A percentile compares a stretch with the other conserved stretches of the same genome.
These are phyloP conservation scores for Prosapia bicincta DNA, from an alignment of 2,888 invertebrate genomes.

Conservation along the genomic window DNA sequence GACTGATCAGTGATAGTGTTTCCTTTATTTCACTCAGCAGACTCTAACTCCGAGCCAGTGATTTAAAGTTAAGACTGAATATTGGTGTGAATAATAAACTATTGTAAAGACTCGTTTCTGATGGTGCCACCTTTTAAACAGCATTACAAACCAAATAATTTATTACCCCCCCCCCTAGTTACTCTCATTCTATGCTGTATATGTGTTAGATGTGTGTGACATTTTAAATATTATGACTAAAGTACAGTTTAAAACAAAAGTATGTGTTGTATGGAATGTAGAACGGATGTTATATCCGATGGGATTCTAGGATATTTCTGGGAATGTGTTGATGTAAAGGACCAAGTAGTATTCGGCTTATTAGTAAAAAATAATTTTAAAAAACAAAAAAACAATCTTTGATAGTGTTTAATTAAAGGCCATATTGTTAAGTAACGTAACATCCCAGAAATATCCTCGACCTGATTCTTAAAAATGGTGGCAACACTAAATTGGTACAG, in stretches of 20 bases:
- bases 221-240: slow-evolving; percentile 23
- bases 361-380: slow-evolving; percentile 38
- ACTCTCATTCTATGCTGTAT: slow-evolving; percentile 28
- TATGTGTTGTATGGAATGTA: slow-evolving; percentile 22
- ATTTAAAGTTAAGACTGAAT: slow-evolving; percentile 2
- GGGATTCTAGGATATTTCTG: slow-evolving; percentile 19
- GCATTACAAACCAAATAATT: slow-evolving; percentile 48
- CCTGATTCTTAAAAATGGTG: background rate
- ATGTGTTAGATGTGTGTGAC: slow-evolving; percentile 31
- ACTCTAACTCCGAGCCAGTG: background rate
- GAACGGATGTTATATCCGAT: slow-evolving; percentile 11
- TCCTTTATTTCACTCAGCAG: background rate
- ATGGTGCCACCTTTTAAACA: slow-evolving; percentile 39
- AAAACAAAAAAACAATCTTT: slow-evolving; percentile 40
- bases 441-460: background rate
- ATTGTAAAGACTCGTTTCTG: slow-evolving; percentile 33
- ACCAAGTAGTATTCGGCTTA: slow-evolving; percentile 21
- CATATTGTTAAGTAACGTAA: slow-evolving; percentile 10
- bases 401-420: slow-evolving; percentile 2
- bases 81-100: background rate
- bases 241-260: slow-evolving; percentile 8
- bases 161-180: slow-evolving; percentile 43
- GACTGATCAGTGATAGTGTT: slow-evolving; percentile 4
- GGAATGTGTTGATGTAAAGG: slow-evolving; percentile 15
- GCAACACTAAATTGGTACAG: background rate